Conservation (phyloP, 2,888 invertebrate genomes). For the Perdita meconis region DNA sequence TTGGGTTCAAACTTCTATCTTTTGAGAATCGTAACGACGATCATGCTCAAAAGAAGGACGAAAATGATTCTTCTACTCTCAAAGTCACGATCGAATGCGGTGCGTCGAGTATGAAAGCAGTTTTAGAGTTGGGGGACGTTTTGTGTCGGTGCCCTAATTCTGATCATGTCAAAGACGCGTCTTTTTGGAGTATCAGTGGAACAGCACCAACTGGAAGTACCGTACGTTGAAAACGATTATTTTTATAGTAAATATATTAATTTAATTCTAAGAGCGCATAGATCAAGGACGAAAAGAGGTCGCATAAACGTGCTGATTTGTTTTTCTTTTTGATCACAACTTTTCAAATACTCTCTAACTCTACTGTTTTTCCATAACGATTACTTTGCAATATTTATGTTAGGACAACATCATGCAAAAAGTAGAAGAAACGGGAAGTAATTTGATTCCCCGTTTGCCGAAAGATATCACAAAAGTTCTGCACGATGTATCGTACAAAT, state of each 20-base stretch:
- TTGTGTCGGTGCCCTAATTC: conserved; percentile 76
- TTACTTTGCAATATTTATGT: conserved; percentile 9
- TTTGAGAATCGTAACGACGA: conserved; percentile 68
- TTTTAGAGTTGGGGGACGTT: conserved; percentile 74
- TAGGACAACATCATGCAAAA: conserved; percentile 74
- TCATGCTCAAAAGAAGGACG: background rate
- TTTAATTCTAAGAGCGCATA: background rate
- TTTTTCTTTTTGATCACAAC: too few species aligned
- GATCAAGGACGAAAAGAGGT: background rate
- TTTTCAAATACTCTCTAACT: too few species aligned
- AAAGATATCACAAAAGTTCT: conserved; percentile 72
- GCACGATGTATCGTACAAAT: conserved; percentile 70
- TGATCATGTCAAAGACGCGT: conserved; percentile 72
- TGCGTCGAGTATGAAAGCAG: conserved; percentile 77
- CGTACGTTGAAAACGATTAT: conserved; percentile 53
- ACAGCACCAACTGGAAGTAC: conserved; percentile 69
- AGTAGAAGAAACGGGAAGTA: conserved; percentile 78
- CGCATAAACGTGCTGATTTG: too few species aligned
- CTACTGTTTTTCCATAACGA: background rate
- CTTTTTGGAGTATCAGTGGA: conserved; percentile 79
- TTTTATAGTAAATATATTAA: background rate
- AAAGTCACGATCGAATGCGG: conserved; percentile 76
- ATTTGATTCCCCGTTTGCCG: conserved; percentile 75
- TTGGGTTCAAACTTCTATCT: conserved; percentile 77
- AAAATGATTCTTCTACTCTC: conserved; percentile 31